Evolutionary conservation across 37 sponge, comb jelly and placozoan genomes (phyloP).

Genomic region (Axinella damicornis): DNA sequence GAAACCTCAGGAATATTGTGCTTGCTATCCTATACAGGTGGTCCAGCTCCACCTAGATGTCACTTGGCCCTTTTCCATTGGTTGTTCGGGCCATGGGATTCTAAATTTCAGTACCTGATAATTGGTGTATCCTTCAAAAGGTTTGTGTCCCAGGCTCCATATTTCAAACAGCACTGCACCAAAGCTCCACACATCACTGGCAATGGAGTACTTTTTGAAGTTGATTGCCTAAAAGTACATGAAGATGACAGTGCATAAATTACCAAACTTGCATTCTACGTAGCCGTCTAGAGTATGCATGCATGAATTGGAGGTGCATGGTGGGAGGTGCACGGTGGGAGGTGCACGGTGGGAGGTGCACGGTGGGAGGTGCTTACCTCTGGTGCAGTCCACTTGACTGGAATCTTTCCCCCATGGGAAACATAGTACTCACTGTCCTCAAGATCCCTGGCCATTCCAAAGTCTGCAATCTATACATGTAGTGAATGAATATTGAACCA

Average conservation of each 20-base stretch:
- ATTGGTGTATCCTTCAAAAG: slow-evolving; percentile 57
- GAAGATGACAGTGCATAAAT: too few species aligned
- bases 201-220: slow-evolving; percentile 54
- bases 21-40: too few species aligned
- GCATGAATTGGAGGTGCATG: too few species aligned
- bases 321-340: too few species aligned
- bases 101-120: slow-evolving; percentile 37
- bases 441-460: slow-evolving; percentile 54
- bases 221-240: slow-evolving; percentile 16
- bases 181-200: slow-evolving; percentile 68
- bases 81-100: too few species aligned
- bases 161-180: slow-evolving; percentile 51
- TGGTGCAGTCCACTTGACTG: slow-evolving; percentile 60
- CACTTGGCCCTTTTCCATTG: too few species aligned
- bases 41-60: too few species aligned
- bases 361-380: neutral
- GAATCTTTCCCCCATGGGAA: slow-evolving; percentile 13
- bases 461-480: slow-evolving; percentile 38
- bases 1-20: too few species aligned
- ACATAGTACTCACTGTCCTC: slow-evolving; percentile 25
- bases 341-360: too few species aligned
- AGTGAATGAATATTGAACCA: too few species aligned
- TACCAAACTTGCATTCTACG: too few species aligned
- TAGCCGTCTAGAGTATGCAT: too few species aligned
- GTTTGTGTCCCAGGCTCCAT: slow-evolving; percentile 73